A percentile compares a stretch with the other conserved stretches of the same genome.
Conservation (phyloP, 2,113 vertebrate genomes). For the Turnix velox region DNA sequence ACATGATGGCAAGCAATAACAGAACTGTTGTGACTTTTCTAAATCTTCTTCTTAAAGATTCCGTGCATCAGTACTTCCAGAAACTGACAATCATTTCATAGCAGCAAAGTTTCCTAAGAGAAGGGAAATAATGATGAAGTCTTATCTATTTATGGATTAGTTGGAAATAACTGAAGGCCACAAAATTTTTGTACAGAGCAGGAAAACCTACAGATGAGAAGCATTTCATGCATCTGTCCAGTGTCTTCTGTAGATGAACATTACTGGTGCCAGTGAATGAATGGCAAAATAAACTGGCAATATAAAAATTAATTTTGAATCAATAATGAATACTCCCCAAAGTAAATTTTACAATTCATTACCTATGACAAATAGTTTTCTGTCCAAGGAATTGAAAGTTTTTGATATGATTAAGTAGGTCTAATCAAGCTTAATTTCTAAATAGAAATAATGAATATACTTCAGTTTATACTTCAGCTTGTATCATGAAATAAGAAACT, state of each 20-base stretch:
- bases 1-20: not conserved
- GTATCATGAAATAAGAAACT: not conserved
- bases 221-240: not conserved
- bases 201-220: not conserved
- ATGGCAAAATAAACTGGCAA: not conserved
- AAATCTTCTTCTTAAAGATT: not conserved
- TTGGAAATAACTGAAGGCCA: not conserved
- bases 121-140: not conserved
- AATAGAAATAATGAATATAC: not conserved
- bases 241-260: not conserved
- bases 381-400: not conserved
- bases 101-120: not conserved
- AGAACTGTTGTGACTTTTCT: not conserved
- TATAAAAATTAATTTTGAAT: not conserved
- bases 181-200: not conserved
- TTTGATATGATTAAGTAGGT: not conserved
- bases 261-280: not conserved
- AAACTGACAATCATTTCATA: not conserved
- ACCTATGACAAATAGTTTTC: not conserved
- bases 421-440: not conserved
- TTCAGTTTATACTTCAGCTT: not conserved
- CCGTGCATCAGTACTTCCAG: not conserved
- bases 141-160: not conserved
- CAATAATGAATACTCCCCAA: not conserved
- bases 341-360: not conserved